Evolutionary conservation across 2,888 invertebrate genomes (phyloP).

Genomic region (Linnaemya tessellans): DNA sequence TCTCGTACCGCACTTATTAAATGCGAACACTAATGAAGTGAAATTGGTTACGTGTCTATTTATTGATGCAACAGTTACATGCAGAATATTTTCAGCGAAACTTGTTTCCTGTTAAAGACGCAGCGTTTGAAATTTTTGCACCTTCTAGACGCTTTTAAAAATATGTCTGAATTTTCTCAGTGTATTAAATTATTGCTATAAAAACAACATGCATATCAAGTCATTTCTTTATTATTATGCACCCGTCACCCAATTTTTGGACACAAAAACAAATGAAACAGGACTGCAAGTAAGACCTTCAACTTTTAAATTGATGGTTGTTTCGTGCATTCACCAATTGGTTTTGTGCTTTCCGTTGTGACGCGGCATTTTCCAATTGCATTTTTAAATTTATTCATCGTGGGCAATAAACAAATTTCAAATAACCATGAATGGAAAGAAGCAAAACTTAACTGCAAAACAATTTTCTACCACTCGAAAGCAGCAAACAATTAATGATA

Average conservation of each 20-base stretch:
- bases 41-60: no score
- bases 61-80: no score
- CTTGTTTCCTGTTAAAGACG: no score
- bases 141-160: no score
- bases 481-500: slow-evolving; percentile 47
- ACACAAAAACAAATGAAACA: background rate
- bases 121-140: no score
- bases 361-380: slow-evolving; percentile 70
- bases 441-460: slow-evolving; percentile 35
- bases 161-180: slow-evolving; percentile 11
- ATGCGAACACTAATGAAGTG: no score
- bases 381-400: slow-evolving; percentile 75
- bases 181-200: slow-evolving; percentile 17
- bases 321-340: slow-evolving; percentile 75
- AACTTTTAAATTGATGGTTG: slow-evolving; percentile 38
- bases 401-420: slow-evolving; percentile 73
- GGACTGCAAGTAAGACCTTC: background rate
- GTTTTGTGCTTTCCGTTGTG: slow-evolving; percentile 63
- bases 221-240: slow-evolving; percentile 74
- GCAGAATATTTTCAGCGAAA: no score
- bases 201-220: slow-evolving; percentile 7
- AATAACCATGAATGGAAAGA: slow-evolving; percentile 54
- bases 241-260: slow-evolving; percentile 74
- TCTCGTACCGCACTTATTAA: no score
- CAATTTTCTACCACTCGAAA: slow-evolving; percentile 66